A percentile compares a stretch with the other conserved stretches of the same genome.
phyloP scores from a whole-genome alignment of 30 jellyfish, hydroid and myxozoan species.

The Aurelia sp. region DNA sequence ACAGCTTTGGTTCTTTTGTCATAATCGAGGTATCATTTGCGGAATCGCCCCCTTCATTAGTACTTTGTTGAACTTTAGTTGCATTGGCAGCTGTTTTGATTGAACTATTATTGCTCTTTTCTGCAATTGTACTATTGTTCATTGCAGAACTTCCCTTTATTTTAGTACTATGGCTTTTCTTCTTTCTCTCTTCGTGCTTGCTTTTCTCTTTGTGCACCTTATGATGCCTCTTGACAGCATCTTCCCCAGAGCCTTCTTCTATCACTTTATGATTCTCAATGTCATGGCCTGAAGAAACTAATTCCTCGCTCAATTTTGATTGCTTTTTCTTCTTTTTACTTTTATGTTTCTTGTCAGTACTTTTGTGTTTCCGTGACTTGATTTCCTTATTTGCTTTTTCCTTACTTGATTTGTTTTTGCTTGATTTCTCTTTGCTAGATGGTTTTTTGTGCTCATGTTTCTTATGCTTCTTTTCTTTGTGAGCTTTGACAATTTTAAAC shows the following conservation, averaged over 20 bases:
- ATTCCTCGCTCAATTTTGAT: conserved; percentile 7
- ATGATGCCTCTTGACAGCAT: background rate
- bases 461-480: conserved; percentile 16
- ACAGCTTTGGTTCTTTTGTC: conserved; percentile 7
- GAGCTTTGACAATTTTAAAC: background rate
- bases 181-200: conserved; percentile 5
- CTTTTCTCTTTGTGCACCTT: background rate
- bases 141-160: background rate
- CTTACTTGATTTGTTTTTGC: conserved; percentile 13
- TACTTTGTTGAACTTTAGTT: background rate
- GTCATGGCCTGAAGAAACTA: conserved; percentile 6
- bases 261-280: background rate
- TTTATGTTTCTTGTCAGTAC: conserved; percentile 1
- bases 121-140: background rate
- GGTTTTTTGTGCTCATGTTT: background rate
- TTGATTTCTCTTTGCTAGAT: background rate
- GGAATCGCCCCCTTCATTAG: background rate
- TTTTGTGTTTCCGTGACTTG: background rate
- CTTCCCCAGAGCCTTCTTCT: conserved; percentile 36
- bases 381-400: background rate
- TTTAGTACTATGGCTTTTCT: background rate
- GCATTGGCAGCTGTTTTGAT: background rate
- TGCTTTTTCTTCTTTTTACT: conserved; percentile 12
- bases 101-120: conserved; percentile 1
- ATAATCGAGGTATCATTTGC: too few relatives aligned